Evolutionary conservation across 2,888 invertebrate species (phyloP).

Genomic region (Brachynemurus nebulosus): DNA sequence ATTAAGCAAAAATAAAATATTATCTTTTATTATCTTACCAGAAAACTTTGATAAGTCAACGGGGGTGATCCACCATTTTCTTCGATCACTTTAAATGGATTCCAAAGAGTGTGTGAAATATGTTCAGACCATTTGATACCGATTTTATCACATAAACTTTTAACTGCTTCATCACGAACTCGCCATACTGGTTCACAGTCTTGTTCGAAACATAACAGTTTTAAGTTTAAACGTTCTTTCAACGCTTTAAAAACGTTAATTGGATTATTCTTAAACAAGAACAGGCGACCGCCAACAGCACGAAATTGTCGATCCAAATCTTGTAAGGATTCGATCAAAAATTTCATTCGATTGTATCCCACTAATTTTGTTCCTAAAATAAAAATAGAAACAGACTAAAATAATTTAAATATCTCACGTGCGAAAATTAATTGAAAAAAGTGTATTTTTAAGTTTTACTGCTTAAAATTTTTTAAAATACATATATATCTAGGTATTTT

Average conservation of each 20-base stretch:
- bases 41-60: constrained; percentile 55
- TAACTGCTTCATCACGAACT: constrained; percentile 43
- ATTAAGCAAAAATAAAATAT: neutral
- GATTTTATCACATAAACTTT: constrained; percentile 37
- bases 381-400: neutral
- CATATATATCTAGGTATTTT: too few species aligned
- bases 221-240: constrained; percentile 43
- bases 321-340: constrained; percentile 47
- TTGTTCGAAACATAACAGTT: constrained; percentile 42
- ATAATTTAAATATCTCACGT: too few species aligned
- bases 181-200: constrained; percentile 63
- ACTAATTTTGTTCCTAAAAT: constrained; percentile 43
- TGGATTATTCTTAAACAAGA: constrained; percentile 47
- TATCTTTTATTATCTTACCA: constrained; percentile 32
- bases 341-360: constrained; percentile 54
- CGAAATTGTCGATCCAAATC: constrained; percentile 48
- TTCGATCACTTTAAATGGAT: constrained; percentile 46
- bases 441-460: too few species aligned
- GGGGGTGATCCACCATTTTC: constrained; percentile 59
- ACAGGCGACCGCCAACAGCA: constrained; percentile 40
- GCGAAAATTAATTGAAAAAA: too few species aligned
- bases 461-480: too few species aligned
- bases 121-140: constrained; percentile 43
- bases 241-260: constrained; percentile 40
- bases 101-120: constrained; percentile 60